Percentiles rank a stretch among this genome's conserved stretches.
Conservation (phyloP, 2,797 vertebrate genomes). For the Rhynchonycteris naso region DNA sequence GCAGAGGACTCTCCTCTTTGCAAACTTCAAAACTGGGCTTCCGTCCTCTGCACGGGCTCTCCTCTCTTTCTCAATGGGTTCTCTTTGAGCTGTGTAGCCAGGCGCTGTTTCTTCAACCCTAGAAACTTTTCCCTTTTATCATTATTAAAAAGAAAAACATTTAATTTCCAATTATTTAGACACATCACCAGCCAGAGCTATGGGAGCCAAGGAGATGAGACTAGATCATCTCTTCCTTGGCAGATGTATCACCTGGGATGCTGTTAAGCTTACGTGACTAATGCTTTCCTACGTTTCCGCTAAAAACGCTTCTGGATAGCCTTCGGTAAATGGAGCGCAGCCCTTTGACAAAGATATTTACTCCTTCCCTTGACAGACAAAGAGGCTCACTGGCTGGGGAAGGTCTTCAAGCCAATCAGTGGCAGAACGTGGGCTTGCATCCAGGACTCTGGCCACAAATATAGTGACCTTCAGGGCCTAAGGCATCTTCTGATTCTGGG, state of each 20-base stretch:
- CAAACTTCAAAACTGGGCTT: neutral
- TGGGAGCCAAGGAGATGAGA: neutral
- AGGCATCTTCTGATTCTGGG: neutral
- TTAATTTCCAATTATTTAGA: neutral
- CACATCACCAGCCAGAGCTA: neutral
- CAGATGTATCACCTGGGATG: neutral
- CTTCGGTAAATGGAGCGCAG: neutral
- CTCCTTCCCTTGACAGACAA: neutral
- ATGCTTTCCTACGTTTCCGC: neutral
- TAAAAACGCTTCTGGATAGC: neutral
- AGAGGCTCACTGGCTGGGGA: neutral
- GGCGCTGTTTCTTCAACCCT: neutral
- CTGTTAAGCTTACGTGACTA: neutral
- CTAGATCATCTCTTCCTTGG: neutral
- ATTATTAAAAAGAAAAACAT: neutral
- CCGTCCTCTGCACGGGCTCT: fast-evolving
- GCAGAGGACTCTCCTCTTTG: neutral
- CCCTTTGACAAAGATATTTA: neutral
- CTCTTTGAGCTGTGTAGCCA: neutral
- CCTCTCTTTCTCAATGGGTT: neutral
- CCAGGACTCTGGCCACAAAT: neutral
- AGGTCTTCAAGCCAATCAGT: neutral
- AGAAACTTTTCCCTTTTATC: neutral
- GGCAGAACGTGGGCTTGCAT: neutral
- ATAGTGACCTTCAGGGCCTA: fast-evolving